Evolutionary conservation across 2,113 vertebrate genomes (phyloP).

Genomic region (Microcebus griseorufus): DNA sequence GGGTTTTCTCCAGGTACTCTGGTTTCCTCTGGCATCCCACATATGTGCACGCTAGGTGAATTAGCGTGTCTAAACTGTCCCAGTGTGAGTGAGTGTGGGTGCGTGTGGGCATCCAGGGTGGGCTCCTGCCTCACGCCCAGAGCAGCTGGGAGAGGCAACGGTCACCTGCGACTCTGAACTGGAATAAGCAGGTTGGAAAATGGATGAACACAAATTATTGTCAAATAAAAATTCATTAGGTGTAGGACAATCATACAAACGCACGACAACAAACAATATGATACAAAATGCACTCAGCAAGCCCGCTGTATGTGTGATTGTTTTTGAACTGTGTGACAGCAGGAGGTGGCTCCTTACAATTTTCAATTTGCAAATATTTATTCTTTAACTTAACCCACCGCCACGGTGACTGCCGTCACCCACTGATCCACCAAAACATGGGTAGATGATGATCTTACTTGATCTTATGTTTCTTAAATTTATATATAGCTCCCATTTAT

Average conservation of each 20-base stretch:
- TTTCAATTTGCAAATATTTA: not conserved
- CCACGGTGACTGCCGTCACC: not conserved
- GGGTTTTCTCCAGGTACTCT: not conserved
- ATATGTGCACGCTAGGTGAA: not conserved
- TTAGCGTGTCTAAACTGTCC: not conserved
- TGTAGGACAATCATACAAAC: not conserved
- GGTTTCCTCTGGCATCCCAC: not conserved
- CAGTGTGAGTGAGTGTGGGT: not conserved
- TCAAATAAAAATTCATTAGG: not conserved
- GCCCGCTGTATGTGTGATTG: not conserved
- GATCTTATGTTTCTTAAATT: not conserved
- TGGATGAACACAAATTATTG: not conserved
- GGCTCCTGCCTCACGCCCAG: not conserved
- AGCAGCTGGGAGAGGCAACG: not conserved
- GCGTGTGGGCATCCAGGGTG: not conserved
- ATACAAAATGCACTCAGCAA: not conserved
- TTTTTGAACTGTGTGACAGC: not conserved
- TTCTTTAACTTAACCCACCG: not conserved
- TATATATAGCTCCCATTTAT: not conserved
- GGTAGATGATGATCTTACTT: not conserved
- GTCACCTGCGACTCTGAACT: not conserved
- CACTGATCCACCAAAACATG: not conserved
- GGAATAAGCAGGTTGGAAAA: not conserved
- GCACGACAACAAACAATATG: not conserved
- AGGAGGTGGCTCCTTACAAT: not conserved